phyloP scores from a whole-genome alignment of 1,140 invertebrate species.

The Zaprionus gabonicus region DNA sequence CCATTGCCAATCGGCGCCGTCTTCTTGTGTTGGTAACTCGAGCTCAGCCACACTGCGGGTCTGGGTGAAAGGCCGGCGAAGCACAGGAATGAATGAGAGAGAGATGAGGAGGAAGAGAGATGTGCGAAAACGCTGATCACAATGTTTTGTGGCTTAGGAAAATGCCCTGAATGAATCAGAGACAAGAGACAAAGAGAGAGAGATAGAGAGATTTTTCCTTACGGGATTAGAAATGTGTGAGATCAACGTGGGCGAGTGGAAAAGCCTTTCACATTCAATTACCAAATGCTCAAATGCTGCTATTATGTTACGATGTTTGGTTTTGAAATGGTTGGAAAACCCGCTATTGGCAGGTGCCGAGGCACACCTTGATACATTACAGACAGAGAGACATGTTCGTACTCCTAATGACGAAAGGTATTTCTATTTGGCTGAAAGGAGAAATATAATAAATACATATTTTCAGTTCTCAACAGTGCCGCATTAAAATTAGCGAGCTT shows the following conservation, averaged over 20 bases:
- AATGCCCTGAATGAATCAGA: slow-evolving; percentile 6
- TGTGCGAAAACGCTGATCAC: slow-evolving; percentile 21
- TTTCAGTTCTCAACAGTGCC: slow-evolving; percentile 36
- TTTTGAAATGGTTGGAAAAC: slow-evolving; percentile 11
- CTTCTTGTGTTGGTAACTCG: slow-evolving; percentile 48
- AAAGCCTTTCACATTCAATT: slow-evolving; percentile 74
- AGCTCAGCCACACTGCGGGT: slow-evolving; percentile 48
- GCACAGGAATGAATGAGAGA: background rate
- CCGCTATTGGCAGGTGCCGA: slow-evolving; percentile 33
- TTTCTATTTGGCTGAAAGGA: slow-evolving; percentile 34
- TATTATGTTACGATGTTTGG: slow-evolving; percentile 35
- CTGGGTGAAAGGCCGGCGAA: slow-evolving; percentile 48
- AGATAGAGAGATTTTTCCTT: background rate
- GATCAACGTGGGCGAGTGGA: slow-evolving; percentile 22
- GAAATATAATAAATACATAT: background rate
- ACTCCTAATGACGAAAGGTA: slow-evolving; percentile 28
- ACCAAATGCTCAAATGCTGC: slow-evolving; percentile 31
- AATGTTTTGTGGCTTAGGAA: slow-evolving; percentile 15
- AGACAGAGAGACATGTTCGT: background rate
- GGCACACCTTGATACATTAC: slow-evolving; percentile 43
- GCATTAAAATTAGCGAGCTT: slow-evolving; percentile 62
- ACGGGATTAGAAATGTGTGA: slow-evolving; percentile 18
- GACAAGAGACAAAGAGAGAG: too few relatives aligned
- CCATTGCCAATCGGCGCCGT: slow-evolving; percentile 22
- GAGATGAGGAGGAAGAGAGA: background rate